A percentile compares a stretch with the other conserved stretches of the same genome.
Evolutionary conservation across 2,888 invertebrate species (phyloP).

Genomic region (Tipula vernalis): DNA sequence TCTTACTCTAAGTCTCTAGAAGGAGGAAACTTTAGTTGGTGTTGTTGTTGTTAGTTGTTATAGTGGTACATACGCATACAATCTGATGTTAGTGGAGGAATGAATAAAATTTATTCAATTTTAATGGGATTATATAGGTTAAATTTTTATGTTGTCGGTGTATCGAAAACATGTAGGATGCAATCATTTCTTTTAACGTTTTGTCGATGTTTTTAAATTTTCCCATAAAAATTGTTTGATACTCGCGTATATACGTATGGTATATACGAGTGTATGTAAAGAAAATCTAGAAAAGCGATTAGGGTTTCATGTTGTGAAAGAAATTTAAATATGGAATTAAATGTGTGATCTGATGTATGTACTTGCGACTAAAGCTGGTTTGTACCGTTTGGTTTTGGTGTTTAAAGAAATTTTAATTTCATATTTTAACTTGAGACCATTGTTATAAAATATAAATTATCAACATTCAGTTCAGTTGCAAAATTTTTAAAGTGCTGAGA

Average conservation of each 20-base stretch:
- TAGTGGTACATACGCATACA: background rate
- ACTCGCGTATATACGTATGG: background rate
- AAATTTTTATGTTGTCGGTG: background rate
- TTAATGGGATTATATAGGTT: background rate
- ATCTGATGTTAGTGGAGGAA: background rate
- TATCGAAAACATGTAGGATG: background rate
- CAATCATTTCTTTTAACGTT: background rate
- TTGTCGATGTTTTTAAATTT: background rate
- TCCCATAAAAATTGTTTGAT: background rate
- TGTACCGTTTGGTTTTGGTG: background rate
- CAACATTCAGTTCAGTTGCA: too few relatives aligned
- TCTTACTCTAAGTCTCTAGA: background rate
- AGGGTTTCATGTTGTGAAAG: background rate
- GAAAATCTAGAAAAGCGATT: background rate
- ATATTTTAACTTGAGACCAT: too few relatives aligned
- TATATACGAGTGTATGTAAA: background rate
- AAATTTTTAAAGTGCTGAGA: too few relatives aligned
- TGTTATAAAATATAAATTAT: too few relatives aligned
- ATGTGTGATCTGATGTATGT: background rate
- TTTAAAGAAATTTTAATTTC: too few relatives aligned
- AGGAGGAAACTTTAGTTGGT: background rate
- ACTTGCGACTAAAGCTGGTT: background rate
- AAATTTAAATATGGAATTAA: background rate
- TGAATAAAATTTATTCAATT: background rate
- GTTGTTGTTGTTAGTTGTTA: background rate